phyloP scores from a whole-genome alignment of 2,113 vertebrate species.

The Dicrurus megarhynchus region DNA sequence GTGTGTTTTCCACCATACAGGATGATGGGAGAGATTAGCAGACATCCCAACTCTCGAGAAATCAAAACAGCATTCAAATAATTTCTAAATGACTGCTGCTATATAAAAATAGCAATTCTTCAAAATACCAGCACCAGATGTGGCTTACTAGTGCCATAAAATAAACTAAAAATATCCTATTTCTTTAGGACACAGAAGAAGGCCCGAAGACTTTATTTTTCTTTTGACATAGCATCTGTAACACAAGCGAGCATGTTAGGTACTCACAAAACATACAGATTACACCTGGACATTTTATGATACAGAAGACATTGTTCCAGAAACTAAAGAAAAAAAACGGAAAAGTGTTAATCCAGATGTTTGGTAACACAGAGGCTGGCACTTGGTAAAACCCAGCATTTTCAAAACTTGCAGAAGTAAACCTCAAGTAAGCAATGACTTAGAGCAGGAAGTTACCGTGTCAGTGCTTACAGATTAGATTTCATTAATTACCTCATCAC shows the following conservation, averaged over 20 bases:
- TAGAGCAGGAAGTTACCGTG: neutral
- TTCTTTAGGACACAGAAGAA: conserved; percentile 7
- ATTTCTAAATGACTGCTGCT: neutral
- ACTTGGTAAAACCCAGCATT: neutral
- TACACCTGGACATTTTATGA: conserved; percentile 13
- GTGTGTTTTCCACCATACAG: neutral
- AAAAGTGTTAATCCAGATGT: neutral
- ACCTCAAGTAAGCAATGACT: neutral
- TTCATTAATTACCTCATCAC: neutral
- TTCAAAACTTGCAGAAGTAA: neutral
- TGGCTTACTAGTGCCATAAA: neutral
- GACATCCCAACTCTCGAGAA: neutral
- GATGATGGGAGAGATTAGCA: neutral
- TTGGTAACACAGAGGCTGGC: neutral
- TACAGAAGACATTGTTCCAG: conserved; percentile 15
- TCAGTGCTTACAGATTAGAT: neutral
- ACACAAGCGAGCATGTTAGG: neutral
- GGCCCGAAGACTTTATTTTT: conserved; percentile 39
- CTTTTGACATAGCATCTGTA: conserved; percentile 23
- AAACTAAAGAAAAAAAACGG: neutral
- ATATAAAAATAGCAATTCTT: neutral
- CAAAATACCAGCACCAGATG: neutral
- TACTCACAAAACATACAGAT: conserved; percentile 30
- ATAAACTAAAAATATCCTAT: conserved; percentile 6
- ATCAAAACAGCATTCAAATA: neutral